phyloP scores from a whole-genome alignment of 2,888 invertebrate genomes.

The Metalampra italica region DNA sequence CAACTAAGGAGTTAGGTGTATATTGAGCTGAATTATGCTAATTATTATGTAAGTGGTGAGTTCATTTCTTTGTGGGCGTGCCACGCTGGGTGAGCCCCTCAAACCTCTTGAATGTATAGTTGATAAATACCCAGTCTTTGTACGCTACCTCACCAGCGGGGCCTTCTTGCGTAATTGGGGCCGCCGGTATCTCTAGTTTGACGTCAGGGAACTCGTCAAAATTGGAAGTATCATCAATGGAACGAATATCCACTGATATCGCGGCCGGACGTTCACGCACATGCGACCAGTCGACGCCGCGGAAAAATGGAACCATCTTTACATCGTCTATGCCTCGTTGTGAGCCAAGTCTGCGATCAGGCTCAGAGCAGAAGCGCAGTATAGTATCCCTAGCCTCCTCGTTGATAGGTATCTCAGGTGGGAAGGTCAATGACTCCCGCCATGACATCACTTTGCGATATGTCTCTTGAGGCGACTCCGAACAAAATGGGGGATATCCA shows the following conservation, averaged over 20 bases:
- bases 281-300: constrained; percentile 99
- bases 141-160: constrained; percentile 87
- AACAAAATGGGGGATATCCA: constrained; percentile 99
- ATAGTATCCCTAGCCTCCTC: constrained; percentile 98
- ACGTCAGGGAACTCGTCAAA: constrained; percentile 99
- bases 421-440: constrained; percentile 98
- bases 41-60: too few relatives aligned
- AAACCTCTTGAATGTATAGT: constrained; percentile 99
- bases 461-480: constrained; percentile 98
- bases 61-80: constrained; percentile 87
- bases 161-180: constrained; percentile 89
- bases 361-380: constrained; percentile 97
- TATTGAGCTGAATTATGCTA: too few relatives aligned
- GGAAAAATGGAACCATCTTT: constrained; percentile 95
- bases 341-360: constrained; percentile 91
- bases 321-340: constrained; percentile 96
- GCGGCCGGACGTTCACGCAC: constrained; percentile 99
- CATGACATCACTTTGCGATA: constrained; percentile 98
- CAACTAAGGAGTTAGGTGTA: too few relatives aligned
- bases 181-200: constrained; percentile 96
- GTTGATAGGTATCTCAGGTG: constrained; percentile 99
- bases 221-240: constrained; percentile 99
- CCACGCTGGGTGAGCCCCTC: constrained; percentile 97
- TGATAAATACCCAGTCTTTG: constrained; percentile 99
- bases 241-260: constrained; percentile 97